Evolutionary conservation across 2,113 vertebrate species (phyloP).

Genomic region (Ginglymostoma cirratum): DNA sequence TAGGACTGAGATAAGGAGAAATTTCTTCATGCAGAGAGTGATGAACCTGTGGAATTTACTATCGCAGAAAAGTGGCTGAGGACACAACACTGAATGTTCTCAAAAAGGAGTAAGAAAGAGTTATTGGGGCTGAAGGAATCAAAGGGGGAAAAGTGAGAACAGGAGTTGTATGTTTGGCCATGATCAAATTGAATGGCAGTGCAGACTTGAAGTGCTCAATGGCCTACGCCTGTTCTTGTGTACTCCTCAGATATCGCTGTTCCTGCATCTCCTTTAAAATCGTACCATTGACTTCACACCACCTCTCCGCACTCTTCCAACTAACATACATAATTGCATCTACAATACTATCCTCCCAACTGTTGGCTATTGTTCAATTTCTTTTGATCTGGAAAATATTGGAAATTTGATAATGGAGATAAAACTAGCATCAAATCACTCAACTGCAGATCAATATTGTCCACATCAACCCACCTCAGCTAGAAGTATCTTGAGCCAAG

Average conservation of each 20-base stretch:
- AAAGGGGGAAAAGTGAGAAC: too few species aligned
- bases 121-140: too few species aligned
- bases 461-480: slow-evolving; percentile 64
- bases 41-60: too few species aligned
- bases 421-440: neutral
- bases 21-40: too few species aligned
- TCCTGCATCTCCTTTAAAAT: neutral
- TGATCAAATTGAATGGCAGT: too few species aligned
- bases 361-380: neutral
- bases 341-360: neutral
- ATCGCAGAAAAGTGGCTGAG: too few species aligned
- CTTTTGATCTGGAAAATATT: neutral
- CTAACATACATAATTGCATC: neutral
- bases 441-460: neutral
- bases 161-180: too few species aligned
- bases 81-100: too few species aligned
- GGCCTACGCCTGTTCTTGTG: too few species aligned
- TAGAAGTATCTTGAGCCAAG: slow-evolving; percentile 80
- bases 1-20: too few species aligned
- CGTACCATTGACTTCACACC: neutral
- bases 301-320: neutral
- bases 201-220: too few species aligned
- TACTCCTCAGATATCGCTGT: neutral
- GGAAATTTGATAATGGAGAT: neutral
- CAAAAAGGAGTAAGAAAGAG: too few species aligned